Base-by-base conservation (phyloP, 2,888 invertebrate species). In the Rhingia campestris region DNA sequence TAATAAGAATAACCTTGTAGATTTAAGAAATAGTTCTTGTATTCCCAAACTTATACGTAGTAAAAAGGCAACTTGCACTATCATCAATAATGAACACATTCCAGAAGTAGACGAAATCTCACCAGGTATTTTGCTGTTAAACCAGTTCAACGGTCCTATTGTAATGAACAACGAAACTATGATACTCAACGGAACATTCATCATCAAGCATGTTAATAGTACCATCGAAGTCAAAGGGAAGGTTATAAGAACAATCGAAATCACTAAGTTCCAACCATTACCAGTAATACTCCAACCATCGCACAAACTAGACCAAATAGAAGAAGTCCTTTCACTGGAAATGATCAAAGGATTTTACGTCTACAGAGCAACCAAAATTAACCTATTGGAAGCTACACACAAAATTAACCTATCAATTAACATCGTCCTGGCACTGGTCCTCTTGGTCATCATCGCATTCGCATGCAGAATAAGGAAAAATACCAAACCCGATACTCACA, bases 1-100 rank as follows among this genome's bases (percentile, higher is more conserved):
- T 66, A 49, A 66, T 30, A 51, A 33, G 6, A 14, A 66, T 32
- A 67, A 67, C 30, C 2, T 67, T 30, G 22, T 66, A 39, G 14
- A 66, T 53, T 6, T 66, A 53, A 39, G 66, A 22, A 51, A 51
- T 39, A 53, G 39, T 9, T 39, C 39, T 9, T 39, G 66, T 22
- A 66, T 66, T 22, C 51, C 66, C 2, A 51, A 9, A 7, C 22
- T 66, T 4, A 14, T 66, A 10, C 51, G 39, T 3, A 30, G 51
- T 14, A 9, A 66, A 32, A 6, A 54, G 33, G 51, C 51, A 9
- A 53, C 10, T 3, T 66, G 66, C 33, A 51, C 51, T n/a, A 32
- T 39, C 6, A 32, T 53, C 39, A 66, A 66, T 4, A 39, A 53
- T n/a, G n/a, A 53, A 30, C 39, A 53, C 9, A n/a, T 66, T 4